Conservation (phyloP, 2,888 invertebrate species). For the Muschampia plurimacula region DNA sequence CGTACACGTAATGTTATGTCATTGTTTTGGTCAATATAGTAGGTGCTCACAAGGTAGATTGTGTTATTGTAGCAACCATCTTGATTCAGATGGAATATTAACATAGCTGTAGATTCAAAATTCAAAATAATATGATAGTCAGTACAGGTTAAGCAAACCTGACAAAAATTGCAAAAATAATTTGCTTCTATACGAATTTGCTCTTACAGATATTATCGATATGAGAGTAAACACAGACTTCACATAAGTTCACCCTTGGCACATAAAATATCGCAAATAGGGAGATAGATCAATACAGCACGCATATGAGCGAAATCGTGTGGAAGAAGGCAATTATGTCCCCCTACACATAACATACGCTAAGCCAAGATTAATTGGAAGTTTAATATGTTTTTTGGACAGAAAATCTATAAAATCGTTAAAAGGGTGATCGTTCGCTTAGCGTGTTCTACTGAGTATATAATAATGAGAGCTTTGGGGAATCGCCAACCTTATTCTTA, state of each 20-base stretch:
- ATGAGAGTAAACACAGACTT: slow-evolving; percentile 4
- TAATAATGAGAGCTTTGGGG: no score
- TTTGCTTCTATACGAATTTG: neutral
- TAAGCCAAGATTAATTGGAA: slow-evolving; percentile 30
- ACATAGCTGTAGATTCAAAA: no score
- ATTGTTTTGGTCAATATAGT: no score
- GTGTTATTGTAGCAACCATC: no score
- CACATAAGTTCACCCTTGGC: slow-evolving; percentile 21
- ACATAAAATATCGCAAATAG: slow-evolving; percentile 26
- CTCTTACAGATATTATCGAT: neutral
- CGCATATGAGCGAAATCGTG: slow-evolving; percentile 21
- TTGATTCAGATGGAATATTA: no score
- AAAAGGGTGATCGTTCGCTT: neutral
- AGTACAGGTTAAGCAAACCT: neutral
- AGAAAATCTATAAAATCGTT: neutral
- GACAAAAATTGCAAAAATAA: neutral
- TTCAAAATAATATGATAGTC: no score
- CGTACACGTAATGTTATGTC: no score
- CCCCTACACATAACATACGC: slow-evolving; percentile 16
- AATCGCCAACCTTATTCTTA: no score
- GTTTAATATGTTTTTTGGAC: slow-evolving; percentile 20
- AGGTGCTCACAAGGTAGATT: no score
- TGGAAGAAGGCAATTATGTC: slow-evolving; percentile 28
- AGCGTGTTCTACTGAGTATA: neutral
- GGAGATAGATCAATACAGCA: slow-evolving; percentile 26